phyloP scores from a whole-genome alignment of 2,888 invertebrate genomes.

The Phyllotreta cruciferae region DNA sequence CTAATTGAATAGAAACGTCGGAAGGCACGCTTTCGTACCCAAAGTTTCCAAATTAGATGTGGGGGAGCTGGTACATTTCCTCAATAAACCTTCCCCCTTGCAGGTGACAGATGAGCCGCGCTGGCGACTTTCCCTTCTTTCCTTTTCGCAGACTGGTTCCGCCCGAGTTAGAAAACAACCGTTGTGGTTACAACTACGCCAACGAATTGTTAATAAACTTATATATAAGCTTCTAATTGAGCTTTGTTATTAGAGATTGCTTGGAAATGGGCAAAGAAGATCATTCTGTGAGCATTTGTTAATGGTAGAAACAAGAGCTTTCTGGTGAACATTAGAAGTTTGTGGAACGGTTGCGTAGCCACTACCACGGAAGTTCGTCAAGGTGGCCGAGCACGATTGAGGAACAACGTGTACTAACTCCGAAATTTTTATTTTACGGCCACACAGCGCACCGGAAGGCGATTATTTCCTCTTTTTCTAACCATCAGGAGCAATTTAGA shows the following conservation, averaged over 20 bases:
- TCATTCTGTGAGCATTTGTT: no score
- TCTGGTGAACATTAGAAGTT: no score
- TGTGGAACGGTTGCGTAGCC: not conserved
- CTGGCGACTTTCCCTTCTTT: slow-evolving; percentile 23
- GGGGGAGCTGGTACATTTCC: slow-evolving; percentile 23
- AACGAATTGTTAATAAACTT: not conserved
- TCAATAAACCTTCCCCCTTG: slow-evolving; percentile 26
- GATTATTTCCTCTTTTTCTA: slow-evolving; percentile 28
- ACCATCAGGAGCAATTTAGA: slow-evolving; percentile 9
- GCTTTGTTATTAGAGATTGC: no score
- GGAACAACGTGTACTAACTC: slow-evolving; percentile 24
- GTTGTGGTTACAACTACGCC: slow-evolving; percentile 5
- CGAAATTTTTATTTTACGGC: slow-evolving; percentile 27
- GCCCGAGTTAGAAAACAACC: slow-evolving; percentile 15
- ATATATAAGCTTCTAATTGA: not conserved
- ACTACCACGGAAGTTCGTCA: slow-evolving; percentile 14
- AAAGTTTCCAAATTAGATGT: slow-evolving; percentile 13
- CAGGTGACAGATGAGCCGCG: slow-evolving; percentile 27
- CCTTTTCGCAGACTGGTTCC: slow-evolving; percentile 16
- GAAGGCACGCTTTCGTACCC: slow-evolving; percentile 2
- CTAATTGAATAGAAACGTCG: slow-evolving; percentile 4
- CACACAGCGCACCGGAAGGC: slow-evolving; percentile 21
- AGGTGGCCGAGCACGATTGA: slow-evolving; percentile 26
- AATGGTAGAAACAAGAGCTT: no score
- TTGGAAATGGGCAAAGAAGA: no score